Base-by-base conservation (phyloP, 30 jellyfish, hydroid and myxozoan genomes). In the Aurelia sp. region DNA sequence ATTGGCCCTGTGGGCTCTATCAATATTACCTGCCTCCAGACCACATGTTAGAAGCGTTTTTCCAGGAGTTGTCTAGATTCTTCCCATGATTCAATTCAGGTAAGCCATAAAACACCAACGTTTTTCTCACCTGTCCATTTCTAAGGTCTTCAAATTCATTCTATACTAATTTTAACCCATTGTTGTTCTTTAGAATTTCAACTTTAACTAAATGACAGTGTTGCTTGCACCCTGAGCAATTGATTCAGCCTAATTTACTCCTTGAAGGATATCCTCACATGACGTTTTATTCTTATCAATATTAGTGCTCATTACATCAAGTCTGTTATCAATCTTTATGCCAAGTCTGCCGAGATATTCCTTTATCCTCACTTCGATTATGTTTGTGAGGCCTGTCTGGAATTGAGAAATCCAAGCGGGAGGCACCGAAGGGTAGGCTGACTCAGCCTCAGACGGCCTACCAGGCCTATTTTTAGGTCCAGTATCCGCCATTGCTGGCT, bases 11-110 rank as follows among this genome's bases (percentile, higher is more conserved):
- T 57, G 66, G 66, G 3, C 66, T 63, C 63, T 67, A 31, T 67
- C 55, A 67, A 67, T 67, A 67, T 67, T 67, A 31, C 30, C 79
- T 20, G 12, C 79, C 40, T 67, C 59, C 11, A 67, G 58, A 31
- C 79, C 58, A 67, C 79, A 67, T n/a, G 30, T 58, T 16, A 21
- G 58, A 67, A n/a, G 40, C 31, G 79, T 16, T 67, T 67, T 31
- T 67, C 79, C 21, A 31, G 59, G 52, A 67, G 58, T 31, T 67
- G 52, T 67, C 31, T 67, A 58, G 52, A 16, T 16, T 67, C 79
- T n/a, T 19, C 79, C 79, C 79, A 67, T 12, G 13, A n/a, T 16
- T 63, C 74, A 63, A 63, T 63, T n/a, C n/a, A n/a, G n/a, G n/a
- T n/a, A n/a, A n/a, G n/a, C n/a, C n/a, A n/a, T n/a, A n/a, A n/a